Percentiles rank a stretch among this genome's conserved stretches.
Evolutionary conservation across 2,888 invertebrate species (phyloP).

Genomic region (Heliconius cydno): DNA sequence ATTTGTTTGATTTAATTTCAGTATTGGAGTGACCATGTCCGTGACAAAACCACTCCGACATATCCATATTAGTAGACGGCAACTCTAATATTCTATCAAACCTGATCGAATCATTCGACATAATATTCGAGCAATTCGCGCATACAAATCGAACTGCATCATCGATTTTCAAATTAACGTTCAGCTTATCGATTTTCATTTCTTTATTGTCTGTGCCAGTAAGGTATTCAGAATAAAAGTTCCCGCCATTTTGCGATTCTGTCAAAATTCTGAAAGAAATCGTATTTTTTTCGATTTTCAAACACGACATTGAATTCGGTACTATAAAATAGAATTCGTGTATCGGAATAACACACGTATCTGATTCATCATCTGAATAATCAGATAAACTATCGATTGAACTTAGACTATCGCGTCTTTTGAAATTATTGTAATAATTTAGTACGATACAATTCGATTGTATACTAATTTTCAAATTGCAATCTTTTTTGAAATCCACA

Average conservation of each 20-base stretch:
- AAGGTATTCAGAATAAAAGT: conserved; percentile 75
- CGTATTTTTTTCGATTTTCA: conserved; percentile 75
- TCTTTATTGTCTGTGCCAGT: conserved; percentile 53
- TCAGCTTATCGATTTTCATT: conserved; percentile 56
- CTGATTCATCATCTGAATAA: conserved; percentile 71
- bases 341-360: conserved; percentile 67
- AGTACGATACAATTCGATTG: conserved; percentile 74
- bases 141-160: conserved; percentile 67
- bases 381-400: conserved; percentile 79
- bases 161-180: conserved; percentile 63
- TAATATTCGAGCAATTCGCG: conserved; percentile 73
- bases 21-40: conserved; percentile 64
- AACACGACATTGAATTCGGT: conserved; percentile 80
- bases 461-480: conserved; percentile 77
- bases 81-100: conserved; percentile 85
- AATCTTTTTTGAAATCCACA: conserved; percentile 70
- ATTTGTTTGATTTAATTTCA: conserved; percentile 73
- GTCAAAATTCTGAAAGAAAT: conserved; percentile 79
- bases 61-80: conserved; percentile 84
- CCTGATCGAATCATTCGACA: conserved; percentile 72
- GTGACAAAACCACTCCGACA: conserved; percentile 87
- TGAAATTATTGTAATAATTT: conserved; percentile 67
- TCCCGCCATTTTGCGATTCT: conserved; percentile 74
- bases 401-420: conserved; percentile 72
- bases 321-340: conserved; percentile 74